These are phyloP conservation scores for Tragelaphus oryx DNA, from an alignment of 2,797 vertebrate species.

Conservation along the genomic window DNA sequence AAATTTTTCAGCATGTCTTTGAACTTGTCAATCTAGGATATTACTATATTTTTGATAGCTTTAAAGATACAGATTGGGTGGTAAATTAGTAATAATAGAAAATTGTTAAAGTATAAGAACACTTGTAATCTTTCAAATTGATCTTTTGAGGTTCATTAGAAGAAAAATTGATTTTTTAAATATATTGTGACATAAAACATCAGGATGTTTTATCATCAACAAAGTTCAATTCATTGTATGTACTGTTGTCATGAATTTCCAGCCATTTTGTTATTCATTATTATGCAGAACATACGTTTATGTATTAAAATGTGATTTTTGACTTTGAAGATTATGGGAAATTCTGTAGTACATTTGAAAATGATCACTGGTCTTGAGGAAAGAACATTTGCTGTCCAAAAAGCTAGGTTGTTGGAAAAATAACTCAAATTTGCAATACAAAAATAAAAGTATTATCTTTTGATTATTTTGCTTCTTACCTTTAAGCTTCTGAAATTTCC, in stretches of 20 bases:
- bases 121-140: constrained; percentile 20
- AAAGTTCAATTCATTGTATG: not conserved
- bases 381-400: not conserved
- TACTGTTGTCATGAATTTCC: not conserved
- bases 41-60: not conserved
- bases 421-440: constrained; percentile 5
- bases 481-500: constrained; percentile 31
- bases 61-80: not conserved
- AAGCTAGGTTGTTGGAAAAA: not conserved
- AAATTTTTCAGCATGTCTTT: too few species aligned
- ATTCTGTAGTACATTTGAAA: constrained; percentile 41
- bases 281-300: not conserved
- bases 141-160: constrained; percentile 27
- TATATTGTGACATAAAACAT: not conserved
- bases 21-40: too few species aligned
- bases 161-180: not conserved
- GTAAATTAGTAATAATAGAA: constrained; percentile 19
- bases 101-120: constrained; percentile 17
- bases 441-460: not conserved
- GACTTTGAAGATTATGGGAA: constrained; percentile 21
- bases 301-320: constrained; percentile 11
- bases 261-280: not conserved
- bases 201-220: constrained; percentile 7
- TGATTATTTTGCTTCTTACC: constrained; percentile 3
- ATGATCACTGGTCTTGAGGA: not conserved